These are phyloP conservation scores for Paguma larvata DNA, from an alignment of 2,797 vertebrate genomes.

Conservation along the genomic window DNA sequence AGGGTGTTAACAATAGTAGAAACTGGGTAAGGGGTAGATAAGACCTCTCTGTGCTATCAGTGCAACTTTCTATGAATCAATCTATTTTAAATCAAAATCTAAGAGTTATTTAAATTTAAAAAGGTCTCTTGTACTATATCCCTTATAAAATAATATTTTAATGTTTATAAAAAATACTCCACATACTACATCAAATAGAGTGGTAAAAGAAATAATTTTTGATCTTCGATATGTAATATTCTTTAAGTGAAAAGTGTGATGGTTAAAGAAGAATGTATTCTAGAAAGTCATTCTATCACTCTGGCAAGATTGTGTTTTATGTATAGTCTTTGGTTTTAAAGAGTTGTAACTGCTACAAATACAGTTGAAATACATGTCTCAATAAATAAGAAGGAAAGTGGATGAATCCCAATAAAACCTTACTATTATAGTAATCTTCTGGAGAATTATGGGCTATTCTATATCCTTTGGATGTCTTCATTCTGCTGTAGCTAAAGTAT, in stretches of 20 bases:
- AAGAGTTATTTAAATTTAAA: not conserved
- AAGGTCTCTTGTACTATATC: not conserved
- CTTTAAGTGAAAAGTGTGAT: constrained; percentile 53
- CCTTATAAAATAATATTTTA: constrained; percentile 30
- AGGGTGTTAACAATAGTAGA: not conserved
- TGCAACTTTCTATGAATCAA: constrained; percentile 23
- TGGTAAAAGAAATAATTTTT: constrained; percentile 50
- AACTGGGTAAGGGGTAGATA: not conserved
- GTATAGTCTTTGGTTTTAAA: constrained; percentile 67
- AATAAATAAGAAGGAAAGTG: constrained; percentile 58
- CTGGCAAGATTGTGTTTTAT: constrained; percentile 59
- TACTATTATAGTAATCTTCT: constrained; percentile 32
- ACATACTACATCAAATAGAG: not conserved
- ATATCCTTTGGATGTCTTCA: not conserved
- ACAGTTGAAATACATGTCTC: constrained; percentile 47
- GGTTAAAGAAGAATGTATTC: constrained; percentile 48
- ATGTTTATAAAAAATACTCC: constrained; percentile 25
- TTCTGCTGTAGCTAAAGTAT: constrained; percentile 26
- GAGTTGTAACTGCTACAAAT: constrained; percentile 56
- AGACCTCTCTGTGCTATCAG: not conserved
- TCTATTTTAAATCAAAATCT: not conserved
- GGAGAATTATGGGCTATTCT: constrained; percentile 28
- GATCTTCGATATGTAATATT: constrained; percentile 38
- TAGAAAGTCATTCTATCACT: constrained; percentile 58
- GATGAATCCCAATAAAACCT: constrained; percentile 58